Conservation (phyloP, 1,140 invertebrate species). For the Pygmarrhopalites habei region DNA sequence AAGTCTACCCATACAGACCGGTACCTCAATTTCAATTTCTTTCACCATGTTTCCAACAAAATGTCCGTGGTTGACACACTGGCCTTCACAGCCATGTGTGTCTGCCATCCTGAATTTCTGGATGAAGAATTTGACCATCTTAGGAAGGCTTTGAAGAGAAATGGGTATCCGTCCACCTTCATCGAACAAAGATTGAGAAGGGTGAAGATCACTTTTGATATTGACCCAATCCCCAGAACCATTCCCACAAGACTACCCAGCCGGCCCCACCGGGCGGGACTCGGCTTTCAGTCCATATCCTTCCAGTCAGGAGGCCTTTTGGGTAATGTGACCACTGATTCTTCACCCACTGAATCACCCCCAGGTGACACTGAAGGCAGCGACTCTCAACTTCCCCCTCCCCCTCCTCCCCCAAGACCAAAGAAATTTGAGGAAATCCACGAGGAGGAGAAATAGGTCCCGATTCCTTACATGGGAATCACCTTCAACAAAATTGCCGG, state of each 20-base stretch:
- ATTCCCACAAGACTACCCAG: too few species aligned
- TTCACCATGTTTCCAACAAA: too few species aligned
- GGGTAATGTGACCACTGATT: not conserved
- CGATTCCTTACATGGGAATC: slow-evolving; percentile 14
- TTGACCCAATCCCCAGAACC: too few species aligned
- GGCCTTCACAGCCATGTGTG: not conserved
- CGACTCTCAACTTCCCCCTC: too few species aligned
- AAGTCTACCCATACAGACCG: too few species aligned
- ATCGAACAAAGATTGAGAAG: not conserved
- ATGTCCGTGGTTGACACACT: not conserved
- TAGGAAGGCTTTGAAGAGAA: not conserved
- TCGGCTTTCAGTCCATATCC: too few species aligned
- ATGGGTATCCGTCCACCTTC: not conserved
- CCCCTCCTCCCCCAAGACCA: not conserved
- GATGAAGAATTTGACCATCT: not conserved
- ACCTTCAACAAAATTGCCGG: too few species aligned
- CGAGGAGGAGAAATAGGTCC: not conserved
- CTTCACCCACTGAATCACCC: not conserved
- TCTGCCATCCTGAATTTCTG: not conserved
- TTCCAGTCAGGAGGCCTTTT: too few species aligned
- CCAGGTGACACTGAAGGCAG: not conserved
- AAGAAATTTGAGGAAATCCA: not conserved
- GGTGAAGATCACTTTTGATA: not conserved
- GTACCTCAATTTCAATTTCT: not conserved
- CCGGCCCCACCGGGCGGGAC: too few species aligned